Evolutionary conservation across 2,113 vertebrate species (phyloP).

Genomic region (Haliaeetus leucogaster): DNA sequence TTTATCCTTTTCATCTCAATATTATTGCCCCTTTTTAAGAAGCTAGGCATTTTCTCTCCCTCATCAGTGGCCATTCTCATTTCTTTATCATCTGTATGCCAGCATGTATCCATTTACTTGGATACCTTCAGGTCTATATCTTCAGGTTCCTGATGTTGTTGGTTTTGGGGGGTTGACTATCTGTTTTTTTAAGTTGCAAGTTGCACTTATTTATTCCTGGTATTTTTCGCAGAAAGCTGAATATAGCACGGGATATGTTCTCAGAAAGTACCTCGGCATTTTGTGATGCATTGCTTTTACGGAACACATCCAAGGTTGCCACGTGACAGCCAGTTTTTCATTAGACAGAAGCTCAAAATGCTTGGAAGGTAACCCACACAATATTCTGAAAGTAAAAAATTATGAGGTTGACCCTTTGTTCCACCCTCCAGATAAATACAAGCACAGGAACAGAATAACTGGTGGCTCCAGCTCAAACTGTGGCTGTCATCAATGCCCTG

Average conservation of each 20-base stretch:
- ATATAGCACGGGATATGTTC: not conserved
- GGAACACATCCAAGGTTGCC: not conserved
- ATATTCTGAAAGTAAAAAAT: not conserved
- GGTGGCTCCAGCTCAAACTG: not conserved
- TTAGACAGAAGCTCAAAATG: not conserved
- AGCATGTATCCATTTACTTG: not conserved
- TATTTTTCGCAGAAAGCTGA: not conserved
- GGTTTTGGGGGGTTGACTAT: rapidly evolving
- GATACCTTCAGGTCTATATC: not conserved
- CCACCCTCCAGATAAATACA: not conserved
- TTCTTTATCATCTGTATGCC: not conserved
- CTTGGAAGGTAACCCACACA: not conserved
- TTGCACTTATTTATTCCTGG: not conserved
- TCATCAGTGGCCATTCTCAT: rapidly evolving
- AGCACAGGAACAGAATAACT: not conserved
- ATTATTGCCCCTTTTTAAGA: not conserved
- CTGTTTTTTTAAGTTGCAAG: not conserved
- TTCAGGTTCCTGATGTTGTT: not conserved
- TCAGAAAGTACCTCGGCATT: not conserved
- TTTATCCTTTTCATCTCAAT: not conserved
- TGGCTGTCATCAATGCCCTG: not conserved
- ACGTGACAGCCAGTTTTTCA: rapidly evolving
- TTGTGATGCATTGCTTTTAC: not conserved
- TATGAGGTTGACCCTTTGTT: not conserved
- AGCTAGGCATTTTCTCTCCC: not conserved